phyloP scores from a whole-genome alignment of 2,113 vertebrate species.

The Rattus norvegicus region DNA sequence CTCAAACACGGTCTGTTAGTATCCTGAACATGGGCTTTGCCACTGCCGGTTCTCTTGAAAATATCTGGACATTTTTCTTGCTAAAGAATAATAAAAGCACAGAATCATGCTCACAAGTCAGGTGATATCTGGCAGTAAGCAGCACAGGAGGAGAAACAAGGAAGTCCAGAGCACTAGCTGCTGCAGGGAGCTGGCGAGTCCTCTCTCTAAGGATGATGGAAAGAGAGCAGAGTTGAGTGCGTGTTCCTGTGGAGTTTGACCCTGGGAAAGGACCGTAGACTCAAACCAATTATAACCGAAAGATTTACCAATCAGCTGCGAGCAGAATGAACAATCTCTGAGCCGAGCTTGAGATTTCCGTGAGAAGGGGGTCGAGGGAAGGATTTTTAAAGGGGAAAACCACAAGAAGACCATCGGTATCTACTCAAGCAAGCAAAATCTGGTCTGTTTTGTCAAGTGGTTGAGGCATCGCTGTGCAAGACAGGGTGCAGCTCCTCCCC shows the following conservation, averaged over 20 bases:
- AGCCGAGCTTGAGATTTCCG: neutral
- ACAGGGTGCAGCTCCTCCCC: no score
- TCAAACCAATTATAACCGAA: neutral
- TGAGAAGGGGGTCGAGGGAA: neutral
- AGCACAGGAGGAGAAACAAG: no score
- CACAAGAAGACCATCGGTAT: neutral
- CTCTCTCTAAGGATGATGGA: neutral
- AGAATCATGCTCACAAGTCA: neutral
- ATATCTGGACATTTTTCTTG: neutral
- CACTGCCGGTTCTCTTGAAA: neutral
- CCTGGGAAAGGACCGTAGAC: neutral
- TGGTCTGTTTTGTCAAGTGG: neutral
- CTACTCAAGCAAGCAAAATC: neutral
- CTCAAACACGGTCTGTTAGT: no score
- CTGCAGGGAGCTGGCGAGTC: no score
- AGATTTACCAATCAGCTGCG: neutral
- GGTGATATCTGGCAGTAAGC: no score
- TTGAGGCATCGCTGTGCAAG: neutral
- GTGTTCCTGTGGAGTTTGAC: neutral
- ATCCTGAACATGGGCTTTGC: neutral
- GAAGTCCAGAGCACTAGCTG: neutral
- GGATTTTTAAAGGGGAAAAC: neutral
- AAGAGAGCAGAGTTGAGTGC: neutral
- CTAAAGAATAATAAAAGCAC: neutral
- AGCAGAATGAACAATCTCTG: neutral